These are phyloP conservation scores for Arenaria interpres DNA, from an alignment of 2,113 vertebrate species.

Conservation along the genomic window DNA sequence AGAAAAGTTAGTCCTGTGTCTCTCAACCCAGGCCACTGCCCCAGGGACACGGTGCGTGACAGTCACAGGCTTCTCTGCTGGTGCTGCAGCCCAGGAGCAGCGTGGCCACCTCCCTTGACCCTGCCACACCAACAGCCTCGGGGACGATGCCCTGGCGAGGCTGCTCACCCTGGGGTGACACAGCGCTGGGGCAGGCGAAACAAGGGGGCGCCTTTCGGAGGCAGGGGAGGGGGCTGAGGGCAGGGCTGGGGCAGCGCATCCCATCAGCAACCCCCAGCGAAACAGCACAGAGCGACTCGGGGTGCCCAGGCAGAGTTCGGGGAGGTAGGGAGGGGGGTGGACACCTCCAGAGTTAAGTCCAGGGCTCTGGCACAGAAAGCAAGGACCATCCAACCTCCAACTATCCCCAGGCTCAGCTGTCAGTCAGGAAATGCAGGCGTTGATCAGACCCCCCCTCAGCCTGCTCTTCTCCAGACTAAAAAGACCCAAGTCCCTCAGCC, in stretches of 20 bases:
- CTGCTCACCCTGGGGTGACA: rapidly evolving
- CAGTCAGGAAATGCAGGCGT: not conserved
- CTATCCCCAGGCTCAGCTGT: not conserved
- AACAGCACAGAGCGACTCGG: not conserved
- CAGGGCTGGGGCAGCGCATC: not conserved
- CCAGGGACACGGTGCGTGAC: not conserved
- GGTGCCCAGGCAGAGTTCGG: not conserved
- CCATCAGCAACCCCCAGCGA: not conserved
- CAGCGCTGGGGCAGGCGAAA: rapidly evolving
- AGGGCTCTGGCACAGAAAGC: not conserved
- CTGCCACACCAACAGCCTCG: rapidly evolving
- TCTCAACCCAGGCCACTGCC: too few relatives aligned
- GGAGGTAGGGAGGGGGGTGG: not conserved
- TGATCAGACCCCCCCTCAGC: too few relatives aligned
- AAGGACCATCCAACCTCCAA: not conserved
- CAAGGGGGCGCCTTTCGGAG: not conserved
- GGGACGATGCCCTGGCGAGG: rapidly evolving
- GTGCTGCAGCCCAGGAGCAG: not conserved
- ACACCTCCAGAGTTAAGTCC: not conserved
- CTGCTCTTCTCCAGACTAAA: too few relatives aligned
- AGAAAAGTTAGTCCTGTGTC: too few relatives aligned
- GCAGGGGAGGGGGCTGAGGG: not conserved
- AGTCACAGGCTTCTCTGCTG: not conserved
- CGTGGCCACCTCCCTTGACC: rapidly evolving
- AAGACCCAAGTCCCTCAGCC: too few relatives aligned